Evolutionary conservation across 1,140 invertebrate species (phyloP), one percentile per base, ranked within the genome.

Genomic region (Rhysida immarginata): DNA sequence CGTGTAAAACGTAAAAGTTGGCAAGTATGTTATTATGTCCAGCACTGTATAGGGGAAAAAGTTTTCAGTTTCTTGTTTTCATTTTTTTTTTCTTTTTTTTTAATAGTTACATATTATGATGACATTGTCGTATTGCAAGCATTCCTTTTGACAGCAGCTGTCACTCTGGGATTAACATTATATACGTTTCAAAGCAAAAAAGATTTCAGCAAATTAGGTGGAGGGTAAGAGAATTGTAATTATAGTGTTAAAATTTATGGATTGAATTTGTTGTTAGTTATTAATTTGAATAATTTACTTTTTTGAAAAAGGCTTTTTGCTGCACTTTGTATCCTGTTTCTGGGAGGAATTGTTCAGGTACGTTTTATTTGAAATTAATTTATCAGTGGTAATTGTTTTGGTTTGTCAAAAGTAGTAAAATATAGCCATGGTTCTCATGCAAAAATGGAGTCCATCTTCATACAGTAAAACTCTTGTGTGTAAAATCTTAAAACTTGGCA

Each of bases 151-250:
- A 90, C 86, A 0, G 71, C 85, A 43, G 74, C 77, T 1, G 80
- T 87, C 13, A 78, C 85, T 14, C 69, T 77, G 55, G 77, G 78
- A 0, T 72, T 90, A 42, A 87, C 84, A 0, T 64, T 78, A 2
- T 90, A 80, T 67, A 88, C 85, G 1, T 79, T 89, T 54, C 86
- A 90, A 72, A 82, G 81, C 23, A 88, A 87, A 68, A 74, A 75
- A 59, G 86, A 90, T 66, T 88, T 87, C 70, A 84, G 84, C 11
- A 78, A 78, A 51, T 70, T 82, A 66, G 78, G 82, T 66, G 81
- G 81, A 67, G 78, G 78, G 83, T 86, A 74, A 78, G 76, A 74
- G 23, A 41, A 56, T 26, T 35, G 5, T 35, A 35, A 35, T 35
- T 35, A 5, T 35, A 16, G 16, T 35, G 29, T n/a, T n/a, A n/a